Base-by-base conservation (phyloP, 37 sponge, comb jelly and placozoan species). In the Ephydatia muelleri region DNA sequence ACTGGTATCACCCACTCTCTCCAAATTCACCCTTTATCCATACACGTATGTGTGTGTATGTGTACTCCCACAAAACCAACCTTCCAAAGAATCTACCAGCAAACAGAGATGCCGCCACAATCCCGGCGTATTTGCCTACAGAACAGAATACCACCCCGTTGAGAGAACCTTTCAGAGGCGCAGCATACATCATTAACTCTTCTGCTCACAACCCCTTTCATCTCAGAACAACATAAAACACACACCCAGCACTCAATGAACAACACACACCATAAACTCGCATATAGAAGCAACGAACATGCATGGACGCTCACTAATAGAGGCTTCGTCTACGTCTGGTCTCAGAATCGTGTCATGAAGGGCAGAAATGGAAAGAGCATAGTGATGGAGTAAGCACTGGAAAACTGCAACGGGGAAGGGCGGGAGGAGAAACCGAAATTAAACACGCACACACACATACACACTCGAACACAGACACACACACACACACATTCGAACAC, bases 301-400 rank as follows among this genome's bases (percentile, higher is more conserved):
- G 57, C 57, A 16, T 21, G 9, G 2, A 35, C 0, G 21, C 83
- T 72, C 49, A 73, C 87, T 82, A 29, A 87, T 79, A 33, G 70
- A 49, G 4, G 73, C 66, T 47, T 78, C 84, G 32, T 80, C 39
- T 31, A 92, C 29, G 21, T 49, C 65, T 33, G 92, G 92, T 2
- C 84, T 37, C 23, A 92, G 83, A 23, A 83, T 65, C 85, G 67
- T 40, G 93, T 91, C 96, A 96, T 93, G 88, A 92, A 96, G 13
- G 93, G 93, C n/a, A 93, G 87, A 70, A 88, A 93, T 5, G 96
- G 96, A 65, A 96, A 96, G 47, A 93, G 39, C 91, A 91, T 83
- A 3, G 93, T 91, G 78, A 93, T 93, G 66, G 91, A 36, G 49
- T 75, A 93, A 8, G 89, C 79, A 87, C 77, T 92, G 75, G 87